These are phyloP conservation scores for Campoplex nolae DNA, from an alignment of 2,888 invertebrate species.

Conservation along the genomic window DNA sequence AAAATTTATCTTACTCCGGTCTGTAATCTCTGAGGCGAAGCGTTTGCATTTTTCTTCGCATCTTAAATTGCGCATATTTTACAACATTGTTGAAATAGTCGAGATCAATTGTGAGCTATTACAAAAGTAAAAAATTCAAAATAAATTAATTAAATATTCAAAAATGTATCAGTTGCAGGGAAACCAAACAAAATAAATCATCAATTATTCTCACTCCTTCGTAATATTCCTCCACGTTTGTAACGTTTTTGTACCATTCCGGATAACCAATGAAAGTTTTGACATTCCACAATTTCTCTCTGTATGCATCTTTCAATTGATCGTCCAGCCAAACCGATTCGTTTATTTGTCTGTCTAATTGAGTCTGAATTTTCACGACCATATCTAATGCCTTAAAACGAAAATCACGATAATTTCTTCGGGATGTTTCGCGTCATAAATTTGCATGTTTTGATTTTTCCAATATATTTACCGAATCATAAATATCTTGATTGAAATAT, in stretches of 20 bases:
- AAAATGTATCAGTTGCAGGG: background rate
- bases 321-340: slow-evolving; percentile 65
- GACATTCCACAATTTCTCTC: slow-evolving; percentile 63
- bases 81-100: slow-evolving; percentile 71
- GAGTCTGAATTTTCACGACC: slow-evolving; percentile 60
- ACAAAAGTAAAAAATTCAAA: background rate
- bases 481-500: slow-evolving; percentile 54
- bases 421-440: background rate
- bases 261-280: slow-evolving; percentile 68
- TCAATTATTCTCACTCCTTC: slow-evolving; percentile 54
- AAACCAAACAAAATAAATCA: no score
- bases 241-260: slow-evolving; percentile 69
- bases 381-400: slow-evolving; percentile 63
- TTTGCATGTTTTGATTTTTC: background rate
- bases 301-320: slow-evolving; percentile 48
- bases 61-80: slow-evolving; percentile 55
- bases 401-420: background rate
- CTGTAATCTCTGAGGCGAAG: background rate
- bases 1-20: slow-evolving; percentile 53
- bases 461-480: slow-evolving; percentile 41
- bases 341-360: slow-evolving; percentile 56
- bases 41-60: slow-evolving; percentile 5
- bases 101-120: slow-evolving; percentile 63
- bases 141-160: background rate
- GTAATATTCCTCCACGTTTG: slow-evolving; percentile 64